Evolutionary conservation across 2,888 invertebrate genomes (phyloP).

Genomic region (Pseudanteris insignis): DNA sequence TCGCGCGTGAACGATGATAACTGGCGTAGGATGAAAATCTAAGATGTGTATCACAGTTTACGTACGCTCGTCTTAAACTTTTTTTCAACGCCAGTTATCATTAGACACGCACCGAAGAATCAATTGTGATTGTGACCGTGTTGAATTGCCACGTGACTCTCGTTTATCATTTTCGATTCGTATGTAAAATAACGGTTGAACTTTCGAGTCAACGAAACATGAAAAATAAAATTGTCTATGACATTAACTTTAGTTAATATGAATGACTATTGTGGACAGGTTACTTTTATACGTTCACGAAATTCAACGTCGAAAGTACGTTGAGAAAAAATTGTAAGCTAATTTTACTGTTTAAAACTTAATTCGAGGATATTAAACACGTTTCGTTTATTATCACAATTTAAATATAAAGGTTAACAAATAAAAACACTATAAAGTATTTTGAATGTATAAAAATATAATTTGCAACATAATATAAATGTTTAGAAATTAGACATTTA

Average conservation of each 20-base stretch:
- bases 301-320: too few species aligned
- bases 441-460: too few species aligned
- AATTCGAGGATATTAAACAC: too few species aligned
- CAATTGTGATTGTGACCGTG: slow-evolving; percentile 13
- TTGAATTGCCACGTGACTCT: too few species aligned
- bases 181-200: slow-evolving; percentile 1
- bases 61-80: slow-evolving; percentile 8
- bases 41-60: slow-evolving; percentile 22
- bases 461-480: too few species aligned
- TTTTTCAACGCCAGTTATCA: slow-evolving; percentile 21
- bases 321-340: too few species aligned
- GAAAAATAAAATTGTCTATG: not conserved
- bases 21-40: slow-evolving; percentile 18
- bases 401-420: too few species aligned
- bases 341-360: too few species aligned
- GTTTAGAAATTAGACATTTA: too few species aligned
- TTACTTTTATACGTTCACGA: too few species aligned
- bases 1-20: slow-evolving; percentile 24
- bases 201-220: slow-evolving; percentile 1
- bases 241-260: not conserved
- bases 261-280: not conserved
- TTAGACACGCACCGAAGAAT: slow-evolving; percentile 8
- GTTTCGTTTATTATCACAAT: too few species aligned
- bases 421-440: too few species aligned
- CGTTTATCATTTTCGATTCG: slow-evolving; percentile 15